Percentiles rank a stretch among this genome's conserved stretches.
Conservation (phyloP, 1,140 invertebrate species). For the Zaprionus kolodkinae region DNA sequence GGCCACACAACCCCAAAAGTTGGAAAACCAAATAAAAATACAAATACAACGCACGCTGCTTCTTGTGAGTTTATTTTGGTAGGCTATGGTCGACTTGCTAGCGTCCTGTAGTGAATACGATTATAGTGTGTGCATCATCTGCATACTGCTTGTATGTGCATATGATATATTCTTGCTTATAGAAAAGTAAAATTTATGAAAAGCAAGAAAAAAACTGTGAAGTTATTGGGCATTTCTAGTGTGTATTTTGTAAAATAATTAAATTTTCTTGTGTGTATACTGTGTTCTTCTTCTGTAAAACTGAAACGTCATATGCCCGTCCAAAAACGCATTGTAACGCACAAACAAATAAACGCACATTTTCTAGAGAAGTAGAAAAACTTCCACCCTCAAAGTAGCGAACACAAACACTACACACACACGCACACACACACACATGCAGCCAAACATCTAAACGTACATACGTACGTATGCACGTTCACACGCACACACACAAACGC, state of each 20-base stretch:
- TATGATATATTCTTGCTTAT: neutral
- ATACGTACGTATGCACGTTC: slow-evolving; percentile 14
- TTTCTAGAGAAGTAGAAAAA: slow-evolving; percentile 83
- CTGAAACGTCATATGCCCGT: slow-evolving; percentile 54
- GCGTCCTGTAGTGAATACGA: slow-evolving; percentile 27
- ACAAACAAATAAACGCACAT: slow-evolving; percentile 80
- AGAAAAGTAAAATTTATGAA: neutral
- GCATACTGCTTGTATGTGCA: neutral
- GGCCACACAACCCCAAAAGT: slow-evolving; percentile 78
- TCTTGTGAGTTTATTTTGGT: slow-evolving; percentile 57
- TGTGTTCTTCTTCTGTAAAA: neutral
- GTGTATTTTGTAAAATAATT: neutral
- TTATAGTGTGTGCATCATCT: neutral
- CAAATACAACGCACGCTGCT: slow-evolving; percentile 75
- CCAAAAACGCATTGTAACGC: slow-evolving; percentile 66
- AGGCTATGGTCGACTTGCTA: slow-evolving; percentile 25
- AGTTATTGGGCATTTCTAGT: neutral
- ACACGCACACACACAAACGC: slow-evolving; percentile 41
- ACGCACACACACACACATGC: slow-evolving; percentile 49
- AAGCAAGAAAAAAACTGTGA: neutral
- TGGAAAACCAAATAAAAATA: slow-evolving; percentile 82
- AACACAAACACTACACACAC: slow-evolving; percentile 57
- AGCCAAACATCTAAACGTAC: slow-evolving; percentile 16
- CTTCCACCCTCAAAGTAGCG: slow-evolving; percentile 78
- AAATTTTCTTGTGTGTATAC: neutral